Base-by-base conservation (phyloP, 2,797 vertebrate species). In the Mastacembelus armatus region DNA sequence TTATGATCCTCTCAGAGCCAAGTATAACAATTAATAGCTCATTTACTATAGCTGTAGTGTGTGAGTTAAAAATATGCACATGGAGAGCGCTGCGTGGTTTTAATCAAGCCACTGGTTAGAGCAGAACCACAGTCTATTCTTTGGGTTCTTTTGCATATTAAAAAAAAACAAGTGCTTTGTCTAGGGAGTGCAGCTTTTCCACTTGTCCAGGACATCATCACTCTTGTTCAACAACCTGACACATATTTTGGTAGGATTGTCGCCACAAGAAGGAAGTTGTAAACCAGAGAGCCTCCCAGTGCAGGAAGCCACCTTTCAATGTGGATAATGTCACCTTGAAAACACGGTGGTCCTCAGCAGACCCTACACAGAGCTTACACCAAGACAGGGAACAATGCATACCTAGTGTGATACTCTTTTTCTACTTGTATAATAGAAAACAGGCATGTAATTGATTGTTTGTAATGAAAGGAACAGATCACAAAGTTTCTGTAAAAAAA, bases 251-350 rank as follows among this genome's bases (percentile, higher is more conserved):
- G 81, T 65, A 57, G 77, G 83, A 91, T 86, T 94, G 91, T 94
- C 89, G 63, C 90, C 93, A 93, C 91, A 87, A 94, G 93, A 93
- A 94, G 93, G 93, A 94, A 94, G 92, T 93, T 92, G 91, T 94
- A 94, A 93, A 93, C 78, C 71, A 68, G 85, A 90, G 85, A 90
- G 85, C 74, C 85, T 93, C 89, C 89, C 89, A 72, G 78, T 81
- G 71, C 89, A 92, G 93, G 93, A 94, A 93, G 81, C 80, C 74
- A 89, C 89, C 77, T 89, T 91, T 92, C 86, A 87, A 72, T 88
- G 78, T 84, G 84, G 76, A 84, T 86, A 87, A 89, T 86, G 91
- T 91, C 85, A 89, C 88, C 89, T 92, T 92, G 89, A 92, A 91
- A 89, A 88, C 81, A 77, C 3, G 55, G 79, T 84, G 88, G 81